These are phyloP conservation scores for Brienomyrus longianalis DNA, from an alignment of 2,113 vertebrate genomes.

Conservation along the genomic window DNA sequence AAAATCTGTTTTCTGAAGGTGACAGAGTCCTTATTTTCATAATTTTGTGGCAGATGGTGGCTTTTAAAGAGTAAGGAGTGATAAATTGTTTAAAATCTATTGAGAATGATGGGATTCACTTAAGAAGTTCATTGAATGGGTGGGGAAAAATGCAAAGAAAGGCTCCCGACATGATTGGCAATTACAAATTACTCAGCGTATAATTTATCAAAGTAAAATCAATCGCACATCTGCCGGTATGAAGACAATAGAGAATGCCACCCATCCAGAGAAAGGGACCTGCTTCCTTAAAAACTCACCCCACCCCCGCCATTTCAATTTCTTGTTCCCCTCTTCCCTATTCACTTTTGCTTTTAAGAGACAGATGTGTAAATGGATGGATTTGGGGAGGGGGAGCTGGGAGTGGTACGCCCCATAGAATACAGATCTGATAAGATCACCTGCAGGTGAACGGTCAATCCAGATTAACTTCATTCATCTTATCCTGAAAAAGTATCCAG, in stretches of 20 bases:
- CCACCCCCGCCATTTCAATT: not conserved
- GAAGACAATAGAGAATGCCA: not conserved
- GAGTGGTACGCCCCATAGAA: not conserved
- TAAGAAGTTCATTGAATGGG: constrained; percentile 15
- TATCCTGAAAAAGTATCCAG: not conserved
- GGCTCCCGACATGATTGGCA: not conserved
- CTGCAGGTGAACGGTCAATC: not conserved
- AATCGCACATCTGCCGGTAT: not conserved
- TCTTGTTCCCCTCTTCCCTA: not conserved
- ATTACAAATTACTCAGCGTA: constrained; percentile 18
- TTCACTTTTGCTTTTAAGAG: not conserved
- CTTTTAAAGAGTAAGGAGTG: constrained; percentile 16
- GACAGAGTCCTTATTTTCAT: constrained; percentile 12
- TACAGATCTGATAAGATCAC: not conserved
- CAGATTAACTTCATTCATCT: not conserved
- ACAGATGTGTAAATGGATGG: not conserved
- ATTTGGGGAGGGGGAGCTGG: not conserved
- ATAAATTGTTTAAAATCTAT: constrained; percentile 25
- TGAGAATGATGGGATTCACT: constrained; percentile 18
- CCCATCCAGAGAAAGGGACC: not conserved
- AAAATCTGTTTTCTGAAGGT: not conserved
- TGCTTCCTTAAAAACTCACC: constrained; percentile 7
- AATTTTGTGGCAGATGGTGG: constrained; percentile 26
- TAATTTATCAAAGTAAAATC: constrained; percentile 6
- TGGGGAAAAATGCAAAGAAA: not conserved